Conservation (phyloP, 2,113 vertebrate species). For the Scytalopus superciliaris region DNA sequence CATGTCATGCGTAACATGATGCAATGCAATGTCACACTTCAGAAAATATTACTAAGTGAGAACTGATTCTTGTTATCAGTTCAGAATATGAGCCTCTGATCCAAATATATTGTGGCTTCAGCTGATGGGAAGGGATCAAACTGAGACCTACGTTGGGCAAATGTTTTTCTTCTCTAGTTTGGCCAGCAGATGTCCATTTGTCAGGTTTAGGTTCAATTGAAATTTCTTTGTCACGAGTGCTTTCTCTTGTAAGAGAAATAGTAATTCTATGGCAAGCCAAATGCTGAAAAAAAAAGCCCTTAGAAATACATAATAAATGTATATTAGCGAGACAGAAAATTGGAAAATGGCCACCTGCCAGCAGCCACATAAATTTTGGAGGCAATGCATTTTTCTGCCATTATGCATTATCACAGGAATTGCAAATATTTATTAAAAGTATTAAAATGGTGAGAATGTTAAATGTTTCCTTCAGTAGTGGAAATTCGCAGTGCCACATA, state of each 20-base stretch:
- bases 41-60: conserved; percentile 26
- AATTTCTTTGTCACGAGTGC: neutral
- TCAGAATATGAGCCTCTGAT: neutral
- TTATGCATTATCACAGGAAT: conserved; percentile 77
- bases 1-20: neutral
- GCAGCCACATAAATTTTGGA: conserved; percentile 78
- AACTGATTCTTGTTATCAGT: neutral
- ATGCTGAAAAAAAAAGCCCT: conserved; percentile 42
- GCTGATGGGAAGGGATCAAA: conserved; percentile 15
- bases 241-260: conserved; percentile 53
- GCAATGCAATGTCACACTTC: conserved; percentile 37
- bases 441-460: conserved; percentile 81
- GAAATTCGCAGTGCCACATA: conserved; percentile 72
- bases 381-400: conserved; percentile 74
- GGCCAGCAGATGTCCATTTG: conserved; percentile 46
- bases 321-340: conserved; percentile 78
- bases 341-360: conserved; percentile 81
- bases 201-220: conserved; percentile 21
- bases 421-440: conserved; percentile 85
- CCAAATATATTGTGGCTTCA: neutral
- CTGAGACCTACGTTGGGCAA: neutral
- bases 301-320: conserved; percentile 77
- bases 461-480: conserved; percentile 79
- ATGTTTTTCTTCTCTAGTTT: neutral
- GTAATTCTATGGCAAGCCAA: conserved; percentile 52